Conservation (phyloP, 2,888 invertebrate species). For the Drosophila anomelani region DNA sequence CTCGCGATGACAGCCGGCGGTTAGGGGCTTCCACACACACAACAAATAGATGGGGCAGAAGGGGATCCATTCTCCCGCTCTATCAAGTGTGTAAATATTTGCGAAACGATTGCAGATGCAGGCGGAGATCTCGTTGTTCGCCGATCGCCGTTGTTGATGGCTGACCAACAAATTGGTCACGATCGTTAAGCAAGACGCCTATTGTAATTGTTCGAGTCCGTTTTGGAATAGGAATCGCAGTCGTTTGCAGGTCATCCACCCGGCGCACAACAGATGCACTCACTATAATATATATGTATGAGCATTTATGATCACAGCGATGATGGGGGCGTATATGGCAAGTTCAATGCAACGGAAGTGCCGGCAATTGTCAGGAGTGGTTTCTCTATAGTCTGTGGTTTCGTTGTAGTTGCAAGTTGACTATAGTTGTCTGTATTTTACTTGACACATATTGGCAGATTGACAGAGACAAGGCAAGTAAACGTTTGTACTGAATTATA, state of each 20-base stretch:
- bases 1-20: conserved; percentile 26
- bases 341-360: conserved; percentile 77
- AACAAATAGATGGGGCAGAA: conserved; percentile 28
- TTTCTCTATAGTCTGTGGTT: conserved; percentile 45
- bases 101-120: conserved; percentile 48
- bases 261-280: conserved; percentile 38
- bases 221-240: conserved; percentile 32
- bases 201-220: conserved; percentile 35
- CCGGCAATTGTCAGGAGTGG: conserved; percentile 72
- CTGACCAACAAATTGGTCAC: conserved; percentile 80
- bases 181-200: conserved; percentile 75
- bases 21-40: background rate
- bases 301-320: conserved; percentile 24
- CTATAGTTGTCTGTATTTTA: conserved; percentile 12
- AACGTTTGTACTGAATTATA: background rate
- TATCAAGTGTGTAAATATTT: conserved; percentile 68
- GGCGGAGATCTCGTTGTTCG: conserved; percentile 52
- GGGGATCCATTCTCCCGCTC: conserved; percentile 37
- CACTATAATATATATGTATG: background rate
- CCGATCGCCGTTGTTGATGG: conserved; percentile 28
- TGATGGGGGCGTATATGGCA: conserved; percentile 65
- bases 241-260: conserved; percentile 46
- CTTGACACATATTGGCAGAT: conserved; percentile 12
- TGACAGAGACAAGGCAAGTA: background rate
- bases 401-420: conserved; percentile 24